Evolutionary conservation across 2,888 invertebrate genomes (phyloP), one percentile per base, ranked within the genome.

Genomic region (Drosophila antonietae): DNA sequence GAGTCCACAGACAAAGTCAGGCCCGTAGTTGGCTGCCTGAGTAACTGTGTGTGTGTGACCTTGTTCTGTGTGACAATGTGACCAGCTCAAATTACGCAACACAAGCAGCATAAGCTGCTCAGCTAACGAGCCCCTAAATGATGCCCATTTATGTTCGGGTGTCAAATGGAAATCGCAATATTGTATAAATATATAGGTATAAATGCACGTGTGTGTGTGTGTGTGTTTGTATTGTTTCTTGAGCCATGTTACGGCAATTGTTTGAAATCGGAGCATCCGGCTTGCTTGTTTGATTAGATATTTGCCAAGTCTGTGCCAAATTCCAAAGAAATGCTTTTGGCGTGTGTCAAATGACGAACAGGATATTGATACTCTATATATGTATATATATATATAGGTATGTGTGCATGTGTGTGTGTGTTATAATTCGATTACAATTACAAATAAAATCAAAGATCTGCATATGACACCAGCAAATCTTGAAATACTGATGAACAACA

Each of bases 91-190:
- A 70, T 85, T 89, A 80, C 88, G 31, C 33, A 44, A 43, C 63
- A 64, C 57, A 49, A 44, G 55, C 75, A 56, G 63, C 64, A 72
- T 68, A 81, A 74, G 74, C 68, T 60, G 59, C 31, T 8, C 56
- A 64, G 72, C 71, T 70, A 81, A 75, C 72, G 75, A 89, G 81
- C 68, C 62, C 57, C 72, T 78, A 76, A 73, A 77, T 41, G 41
- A 47, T 65, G 20, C 47, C 67, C 39, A 49, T 71, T 81, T 68
- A 52, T 51, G 68, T 64, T 47, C 44, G 63, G 80, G 88, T 89
- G 83, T 86, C 86, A 71, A 81, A 83, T 88, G 73, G 82, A 84
- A 41, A 89, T 86, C 61, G 86, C 83, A 86, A 86, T 86, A 81
- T 85, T 86, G 86, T 86, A 89, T 89, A 74, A 72, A 87, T 66